Evolutionary conservation across 2,888 invertebrate species (phyloP).

Genomic region (Holacanthella duospinosa): DNA sequence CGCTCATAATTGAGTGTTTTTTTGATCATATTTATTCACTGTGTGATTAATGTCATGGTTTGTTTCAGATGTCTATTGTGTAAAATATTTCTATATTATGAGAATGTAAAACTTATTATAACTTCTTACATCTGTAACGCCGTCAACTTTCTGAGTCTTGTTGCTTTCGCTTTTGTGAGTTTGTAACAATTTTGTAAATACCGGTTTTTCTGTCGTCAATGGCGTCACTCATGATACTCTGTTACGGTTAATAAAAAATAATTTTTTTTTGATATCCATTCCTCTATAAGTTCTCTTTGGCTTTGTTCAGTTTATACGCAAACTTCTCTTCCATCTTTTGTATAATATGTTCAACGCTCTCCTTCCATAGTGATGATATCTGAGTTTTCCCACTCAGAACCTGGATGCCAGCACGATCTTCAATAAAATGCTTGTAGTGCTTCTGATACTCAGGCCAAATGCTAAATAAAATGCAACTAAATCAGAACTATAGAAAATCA

Average conservation of each 20-base stretch:
- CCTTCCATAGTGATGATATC: background rate
- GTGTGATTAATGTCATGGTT: too few relatives aligned
- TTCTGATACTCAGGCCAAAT: conserved; percentile 32
- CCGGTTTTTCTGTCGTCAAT: too few relatives aligned
- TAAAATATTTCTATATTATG: too few relatives aligned
- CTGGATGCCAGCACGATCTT: conserved; percentile 16
- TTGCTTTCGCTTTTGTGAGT: too few relatives aligned
- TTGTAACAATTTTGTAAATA: too few relatives aligned
- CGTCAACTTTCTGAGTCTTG: too few relatives aligned
- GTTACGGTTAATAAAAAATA: conserved; percentile 6
- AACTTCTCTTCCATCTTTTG: conserved; percentile 7
- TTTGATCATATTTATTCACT: too few relatives aligned
- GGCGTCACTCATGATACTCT: too few relatives aligned
- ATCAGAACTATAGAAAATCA: background rate
- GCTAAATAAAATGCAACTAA: background rate
- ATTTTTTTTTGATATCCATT: background rate
- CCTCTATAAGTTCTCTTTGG: background rate
- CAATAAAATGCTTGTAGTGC: conserved; percentile 21
- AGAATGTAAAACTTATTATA: too few relatives aligned
- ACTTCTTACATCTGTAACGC: too few relatives aligned
- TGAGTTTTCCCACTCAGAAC: conserved; percentile 14
- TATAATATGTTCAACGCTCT: conserved; percentile 7
- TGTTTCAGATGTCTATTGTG: too few relatives aligned
- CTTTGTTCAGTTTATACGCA: background rate
- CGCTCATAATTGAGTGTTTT: too few relatives aligned